phyloP scores from a whole-genome alignment of 2,113 vertebrate species.

The Oreochromis aureus region DNA sequence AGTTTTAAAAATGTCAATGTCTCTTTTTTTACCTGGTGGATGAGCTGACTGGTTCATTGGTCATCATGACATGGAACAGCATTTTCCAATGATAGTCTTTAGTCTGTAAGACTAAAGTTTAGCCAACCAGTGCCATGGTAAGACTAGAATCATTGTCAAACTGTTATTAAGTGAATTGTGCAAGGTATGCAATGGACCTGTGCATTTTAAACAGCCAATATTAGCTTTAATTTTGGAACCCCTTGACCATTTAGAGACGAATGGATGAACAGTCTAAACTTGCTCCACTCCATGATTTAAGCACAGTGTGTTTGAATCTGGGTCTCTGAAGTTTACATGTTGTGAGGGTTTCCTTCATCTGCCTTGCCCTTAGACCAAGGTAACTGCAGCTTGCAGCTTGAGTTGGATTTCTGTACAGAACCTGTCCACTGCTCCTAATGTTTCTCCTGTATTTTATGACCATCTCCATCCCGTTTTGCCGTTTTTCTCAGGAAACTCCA shows the following conservation, averaged over 20 bases:
- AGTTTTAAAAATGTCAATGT: not conserved
- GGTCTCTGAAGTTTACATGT: not conserved
- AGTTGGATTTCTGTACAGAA: not conserved
- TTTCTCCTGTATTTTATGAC: not conserved
- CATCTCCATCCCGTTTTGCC: not conserved
- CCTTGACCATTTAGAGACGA: not conserved
- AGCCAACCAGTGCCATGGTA: not conserved
- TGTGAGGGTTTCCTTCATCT: not conserved
- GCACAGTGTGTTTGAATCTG: not conserved
- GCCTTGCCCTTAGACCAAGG: not conserved
- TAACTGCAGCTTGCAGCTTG: not conserved
- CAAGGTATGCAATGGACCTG: not conserved
- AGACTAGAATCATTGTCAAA: not conserved
- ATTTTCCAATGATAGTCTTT: not conserved
- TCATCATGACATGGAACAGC: not conserved
- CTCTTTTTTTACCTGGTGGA: not conserved
- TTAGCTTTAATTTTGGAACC: not conserved
- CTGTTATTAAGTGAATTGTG: not conserved
- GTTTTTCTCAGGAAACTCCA: not conserved
- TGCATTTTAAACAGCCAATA: not conserved
- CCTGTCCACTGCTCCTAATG: not conserved
- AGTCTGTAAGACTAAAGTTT: not conserved
- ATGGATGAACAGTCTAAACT: not conserved
- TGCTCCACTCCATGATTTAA: not conserved
- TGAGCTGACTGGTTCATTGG: not conserved